These are phyloP conservation scores for Conus ventricosus DNA, from an alignment of 1,140 invertebrate species.

Conservation along the genomic window DNA sequence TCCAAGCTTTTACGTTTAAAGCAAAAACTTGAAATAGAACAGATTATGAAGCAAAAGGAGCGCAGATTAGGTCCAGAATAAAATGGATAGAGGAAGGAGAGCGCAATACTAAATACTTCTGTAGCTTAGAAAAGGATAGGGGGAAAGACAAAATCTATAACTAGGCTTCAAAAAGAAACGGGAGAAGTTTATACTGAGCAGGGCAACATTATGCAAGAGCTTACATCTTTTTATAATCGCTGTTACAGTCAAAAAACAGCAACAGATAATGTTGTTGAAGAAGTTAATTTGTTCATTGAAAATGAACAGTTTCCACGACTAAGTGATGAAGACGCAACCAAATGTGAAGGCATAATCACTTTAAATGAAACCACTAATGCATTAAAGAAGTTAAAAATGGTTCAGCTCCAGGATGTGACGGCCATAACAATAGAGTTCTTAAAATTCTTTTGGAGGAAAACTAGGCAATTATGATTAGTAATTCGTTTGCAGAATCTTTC, in stretches of 20 bases:
- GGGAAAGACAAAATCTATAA: constrained; percentile 30
- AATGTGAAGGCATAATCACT: neutral
- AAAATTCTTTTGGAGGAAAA: neutral
- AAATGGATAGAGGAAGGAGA: constrained; percentile 35
- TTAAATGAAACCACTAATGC: constrained; percentile 2
- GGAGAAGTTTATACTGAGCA: neutral
- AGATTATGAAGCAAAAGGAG: neutral
- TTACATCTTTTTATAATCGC: neutral
- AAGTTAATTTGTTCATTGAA: neutral
- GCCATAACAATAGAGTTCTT: constrained; percentile 1
- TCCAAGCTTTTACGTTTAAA: neutral
- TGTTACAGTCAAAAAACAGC: neutral
- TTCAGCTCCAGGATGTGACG: constrained; percentile 19
- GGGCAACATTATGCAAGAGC: neutral
- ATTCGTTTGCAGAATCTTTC: neutral
- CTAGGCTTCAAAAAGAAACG: neutral
- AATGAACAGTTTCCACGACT: neutral
- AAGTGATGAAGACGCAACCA: neutral
- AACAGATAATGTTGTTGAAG: neutral
- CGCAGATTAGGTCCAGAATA: constrained; percentile 24
- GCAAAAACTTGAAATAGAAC: neutral
- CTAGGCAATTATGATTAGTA: neutral
- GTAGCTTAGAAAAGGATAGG: constrained; percentile 29
- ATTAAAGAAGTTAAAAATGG: neutral
- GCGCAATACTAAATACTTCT: constrained; percentile 32